Evolutionary conservation across 2,797 vertebrate species (phyloP), one percentile per base, ranked within the genome.

Genomic region (Melanotaenia parkinsoni): DNA sequence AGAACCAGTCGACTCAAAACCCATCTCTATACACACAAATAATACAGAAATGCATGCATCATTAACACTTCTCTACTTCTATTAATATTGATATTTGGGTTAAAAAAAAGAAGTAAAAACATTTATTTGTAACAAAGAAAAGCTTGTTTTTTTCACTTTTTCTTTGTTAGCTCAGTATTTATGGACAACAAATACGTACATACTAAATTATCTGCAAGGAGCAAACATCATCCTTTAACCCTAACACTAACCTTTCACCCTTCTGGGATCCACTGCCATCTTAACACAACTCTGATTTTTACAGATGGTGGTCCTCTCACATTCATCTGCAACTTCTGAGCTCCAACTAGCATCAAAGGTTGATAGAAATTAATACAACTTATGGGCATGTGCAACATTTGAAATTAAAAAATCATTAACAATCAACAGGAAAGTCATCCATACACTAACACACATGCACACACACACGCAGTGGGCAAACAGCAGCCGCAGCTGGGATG

Each of bases 401-500:
- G 24, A 40, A 12, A 50, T 68, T 28, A 28, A 26, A 37, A 30
- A 63, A 63, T 54, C 26, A 40, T 54, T 70, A 38, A 47, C n/a
- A 54, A 32, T 63, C 43, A 50, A 37, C 16, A 51, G 35, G 43
- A 65, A 56, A 50, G 59, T 59, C 10, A 51, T 50, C 53, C 53
- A 68, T 77, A 83, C 70, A 94, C 95, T 96, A 95, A 95, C 72
- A 77, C 74, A 70, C 63, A 71, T 63, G 77, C 56, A 93, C 95
- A 95, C 95, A 94, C 93, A 94, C 94, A 95, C 93, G 33, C 22
- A 96, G 96, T 96, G 94, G 95, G 96, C 95, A 96, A 96, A 96
- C 30, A 96, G 94, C 95, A 96, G 96, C 93, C 95, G 94, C 96
- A 97, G 96, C 96, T 96, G 96, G 96, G 95, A 97, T 96, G 96